Base-by-base conservation (phyloP, 2,113 vertebrate genomes). In the Hippocampus guttulatus region DNA sequence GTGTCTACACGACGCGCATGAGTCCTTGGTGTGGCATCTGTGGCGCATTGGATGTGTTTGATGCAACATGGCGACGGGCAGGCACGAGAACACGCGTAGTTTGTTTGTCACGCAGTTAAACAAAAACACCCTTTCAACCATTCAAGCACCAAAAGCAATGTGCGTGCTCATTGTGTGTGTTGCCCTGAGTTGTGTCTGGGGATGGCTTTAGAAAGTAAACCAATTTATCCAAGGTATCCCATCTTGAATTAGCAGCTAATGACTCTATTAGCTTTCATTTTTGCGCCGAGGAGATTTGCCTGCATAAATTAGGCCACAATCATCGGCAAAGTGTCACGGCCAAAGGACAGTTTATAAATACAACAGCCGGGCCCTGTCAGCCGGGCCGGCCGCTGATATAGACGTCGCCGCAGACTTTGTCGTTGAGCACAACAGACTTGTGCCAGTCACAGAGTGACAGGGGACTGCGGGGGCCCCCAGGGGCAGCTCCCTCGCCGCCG, bases 181-280 rank as follows among this genome's bases (percentile, higher is more conserved):
- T 77, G 80, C 75, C 80, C 61, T 81, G 81, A 2, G 54, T 77
- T 71, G 73, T 78, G 73, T 87, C 86, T 67, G 54, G 94, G 95
- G 95, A 94, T 90, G 95, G 95, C 94, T 96, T 95, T 96, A 95
- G 95, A 97, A 97, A 97, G 94, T 96, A 96, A 97, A 95, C 95
- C 96, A 94, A 96, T 96, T 96, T 96, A 96, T 95, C 96, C 94
- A 95, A 91, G 88, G 87, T 89, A 90, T 91, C 89, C 85, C 92
- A 93, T 92, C 93, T 94, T 93, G 96, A 96, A 97, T 98, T 97
- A 98, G 94, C 93, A 90, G 93, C 94, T 98, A 98, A 98, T 96
- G 96, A 98, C 96, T 99, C 97, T 98, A 99, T 99, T 98, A 98
- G 95, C 96, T 98, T 98, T 98, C 95, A 96, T 98, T 98, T 98